Evolutionary conservation across 2,888 invertebrate species (phyloP).

Genomic region (Drosophila seclusa): DNA sequence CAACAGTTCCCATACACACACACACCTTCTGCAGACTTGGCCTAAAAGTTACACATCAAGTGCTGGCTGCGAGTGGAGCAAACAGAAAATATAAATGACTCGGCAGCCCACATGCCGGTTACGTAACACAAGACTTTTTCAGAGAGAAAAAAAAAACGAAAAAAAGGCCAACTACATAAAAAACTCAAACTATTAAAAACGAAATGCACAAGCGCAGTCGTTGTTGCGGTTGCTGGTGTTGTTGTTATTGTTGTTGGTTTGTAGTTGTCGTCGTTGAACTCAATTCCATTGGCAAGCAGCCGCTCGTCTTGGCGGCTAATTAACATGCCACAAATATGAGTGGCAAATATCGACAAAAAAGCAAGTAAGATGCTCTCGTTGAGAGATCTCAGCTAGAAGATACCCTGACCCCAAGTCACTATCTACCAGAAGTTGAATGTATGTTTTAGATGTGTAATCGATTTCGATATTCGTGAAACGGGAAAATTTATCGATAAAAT

Average conservation of each 20-base stretch:
- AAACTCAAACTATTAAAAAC: conserved; percentile 40
- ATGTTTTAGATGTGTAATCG: not conserved
- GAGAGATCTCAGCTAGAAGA: not conserved
- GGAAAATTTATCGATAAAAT: not conserved
- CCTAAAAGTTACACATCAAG: conserved; percentile 68
- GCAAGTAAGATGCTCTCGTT: not conserved
- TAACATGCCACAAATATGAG: conserved; percentile 47
- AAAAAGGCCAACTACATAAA: conserved; percentile 1
- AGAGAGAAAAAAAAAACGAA: conserved; percentile 6
- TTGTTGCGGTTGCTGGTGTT: conserved; percentile 2
- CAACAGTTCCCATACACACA: conserved; percentile 52
- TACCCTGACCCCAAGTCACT: not conserved
- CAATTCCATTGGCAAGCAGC: conserved; percentile 42
- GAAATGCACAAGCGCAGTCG: conserved; percentile 55
- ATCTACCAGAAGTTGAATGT: not conserved
- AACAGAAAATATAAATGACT: conserved; percentile 58
- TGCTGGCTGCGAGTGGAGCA: conserved; percentile 31
- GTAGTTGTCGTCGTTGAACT: conserved; percentile 32
- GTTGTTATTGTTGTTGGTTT: not conserved
- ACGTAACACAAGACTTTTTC: conserved; percentile 51
- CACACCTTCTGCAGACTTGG: conserved; percentile 42
- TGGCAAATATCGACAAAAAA: conserved; percentile 7
- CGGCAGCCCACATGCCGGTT: conserved; percentile 53
- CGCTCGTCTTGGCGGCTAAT: conserved; percentile 50
- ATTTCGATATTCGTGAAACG: not conserved